Conservation (phyloP, 2,888 invertebrate genomes). For the Cosmopolites sordidus region DNA sequence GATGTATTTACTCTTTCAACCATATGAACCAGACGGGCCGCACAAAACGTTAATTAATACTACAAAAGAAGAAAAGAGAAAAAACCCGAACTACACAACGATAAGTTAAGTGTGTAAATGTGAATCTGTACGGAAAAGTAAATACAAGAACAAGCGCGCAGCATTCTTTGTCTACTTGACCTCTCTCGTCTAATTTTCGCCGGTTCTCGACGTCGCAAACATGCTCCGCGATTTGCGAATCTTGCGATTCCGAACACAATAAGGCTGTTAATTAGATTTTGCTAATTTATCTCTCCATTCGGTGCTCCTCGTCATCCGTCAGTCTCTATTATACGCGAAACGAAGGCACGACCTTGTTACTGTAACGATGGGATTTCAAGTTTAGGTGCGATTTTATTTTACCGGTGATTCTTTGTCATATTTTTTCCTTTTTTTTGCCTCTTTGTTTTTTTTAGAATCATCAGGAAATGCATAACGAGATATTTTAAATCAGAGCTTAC, state of each 20-base stretch:
- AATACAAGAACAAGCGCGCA: neutral
- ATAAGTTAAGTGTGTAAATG: neutral
- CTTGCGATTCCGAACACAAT: slow-evolving; percentile 34
- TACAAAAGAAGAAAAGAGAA: neutral
- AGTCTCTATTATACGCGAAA: slow-evolving; percentile 23
- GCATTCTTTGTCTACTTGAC: slow-evolving; percentile 1
- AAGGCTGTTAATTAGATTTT: slow-evolving; percentile 40
- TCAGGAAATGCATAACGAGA: no score
- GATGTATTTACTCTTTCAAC: no score
- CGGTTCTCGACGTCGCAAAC: slow-evolving; percentile 42
- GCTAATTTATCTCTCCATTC: slow-evolving; percentile 27
- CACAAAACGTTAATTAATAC: no score
- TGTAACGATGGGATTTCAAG: slow-evolving; percentile 9
- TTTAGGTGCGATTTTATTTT: neutral
- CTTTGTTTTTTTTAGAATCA: no score
- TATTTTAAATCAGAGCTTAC: no score
- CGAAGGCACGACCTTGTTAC: slow-evolving; percentile 22
- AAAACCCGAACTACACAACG: neutral
- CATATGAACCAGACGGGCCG: no score
- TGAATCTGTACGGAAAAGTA: neutral
- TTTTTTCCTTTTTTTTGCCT: no score
- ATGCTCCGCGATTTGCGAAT: slow-evolving; percentile 39
- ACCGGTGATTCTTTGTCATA: no score
- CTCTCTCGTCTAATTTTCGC: slow-evolving; percentile 28
- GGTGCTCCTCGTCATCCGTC: slow-evolving; percentile 20